phyloP scores from a whole-genome alignment of 2,113 vertebrate genomes.

The Synchiropus splendidus region DNA sequence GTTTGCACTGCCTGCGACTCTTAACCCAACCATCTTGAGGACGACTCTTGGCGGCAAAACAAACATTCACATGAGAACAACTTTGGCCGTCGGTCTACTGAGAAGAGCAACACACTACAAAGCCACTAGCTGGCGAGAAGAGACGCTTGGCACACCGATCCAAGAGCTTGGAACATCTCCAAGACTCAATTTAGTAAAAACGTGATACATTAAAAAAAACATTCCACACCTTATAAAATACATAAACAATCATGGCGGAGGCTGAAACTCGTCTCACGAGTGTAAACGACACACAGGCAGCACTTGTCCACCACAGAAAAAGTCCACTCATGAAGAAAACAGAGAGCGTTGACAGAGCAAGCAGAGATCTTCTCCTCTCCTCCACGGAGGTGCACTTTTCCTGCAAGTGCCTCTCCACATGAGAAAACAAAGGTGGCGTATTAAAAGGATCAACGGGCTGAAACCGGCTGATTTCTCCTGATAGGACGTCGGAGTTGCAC shows the following conservation, averaged over 20 bases:
- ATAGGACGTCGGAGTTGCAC: constrained; percentile 74
- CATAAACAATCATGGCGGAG: constrained; percentile 58
- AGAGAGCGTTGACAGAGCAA: constrained; percentile 79
- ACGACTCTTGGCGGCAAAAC: too few species aligned
- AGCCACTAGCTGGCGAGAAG: too few species aligned
- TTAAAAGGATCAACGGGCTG: constrained; percentile 73
- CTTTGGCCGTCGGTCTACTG: too few species aligned
- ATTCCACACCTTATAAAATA: constrained; percentile 56
- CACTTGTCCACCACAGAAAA: constrained; percentile 48
- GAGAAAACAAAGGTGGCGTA: constrained; percentile 23
- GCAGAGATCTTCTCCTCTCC: constrained; percentile 56
- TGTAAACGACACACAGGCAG: constrained; percentile 83
- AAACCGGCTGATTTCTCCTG: constrained; percentile 70
- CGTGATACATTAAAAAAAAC: constrained; percentile 48
- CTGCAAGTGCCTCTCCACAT: constrained; percentile 79
- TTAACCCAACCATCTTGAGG: too few species aligned
- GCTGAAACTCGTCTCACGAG: constrained; percentile 68
- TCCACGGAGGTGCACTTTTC: constrained; percentile 73
- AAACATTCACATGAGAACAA: too few species aligned
- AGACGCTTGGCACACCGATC: too few species aligned
- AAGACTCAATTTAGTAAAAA: constrained; percentile 53
- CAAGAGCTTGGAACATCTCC: constrained; percentile 1
- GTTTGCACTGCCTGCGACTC: too few species aligned
- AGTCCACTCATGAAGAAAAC: too few species aligned
- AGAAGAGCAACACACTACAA: too few species aligned